Conservation (phyloP, 2,888 invertebrate species). For the Tryphoninae sp. region DNA sequence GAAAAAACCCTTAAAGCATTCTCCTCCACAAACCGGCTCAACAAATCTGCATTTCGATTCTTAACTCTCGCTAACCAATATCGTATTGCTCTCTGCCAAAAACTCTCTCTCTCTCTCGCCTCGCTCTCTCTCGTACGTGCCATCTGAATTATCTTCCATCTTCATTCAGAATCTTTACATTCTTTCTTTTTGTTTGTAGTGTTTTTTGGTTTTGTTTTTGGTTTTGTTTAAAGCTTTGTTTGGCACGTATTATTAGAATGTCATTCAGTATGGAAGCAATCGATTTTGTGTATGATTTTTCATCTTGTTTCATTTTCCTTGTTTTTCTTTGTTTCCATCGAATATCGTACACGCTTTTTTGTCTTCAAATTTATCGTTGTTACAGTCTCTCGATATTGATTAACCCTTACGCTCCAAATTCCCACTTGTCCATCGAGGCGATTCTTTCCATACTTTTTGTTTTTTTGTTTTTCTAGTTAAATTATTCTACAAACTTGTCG, state of each 20-base stretch:
- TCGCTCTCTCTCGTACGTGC: slow-evolving; percentile 5
- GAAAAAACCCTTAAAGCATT: slow-evolving; percentile 66
- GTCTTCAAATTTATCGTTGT: slow-evolving; percentile 33
- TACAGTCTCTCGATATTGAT: slow-evolving; percentile 35
- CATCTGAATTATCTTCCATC: slow-evolving; percentile 12
- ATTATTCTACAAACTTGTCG: slow-evolving; percentile 56
- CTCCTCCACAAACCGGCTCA: slow-evolving; percentile 53
- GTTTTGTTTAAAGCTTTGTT: slow-evolving; percentile 76
- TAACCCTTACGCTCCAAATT: slow-evolving; percentile 21
- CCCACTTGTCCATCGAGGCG: slow-evolving; percentile 26
- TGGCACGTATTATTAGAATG: slow-evolving; percentile 81
- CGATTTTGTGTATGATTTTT: slow-evolving; percentile 71
- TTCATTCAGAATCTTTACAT: slow-evolving; percentile 55
- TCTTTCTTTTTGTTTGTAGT: slow-evolving; percentile 67
- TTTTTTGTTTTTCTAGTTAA: slow-evolving; percentile 57
- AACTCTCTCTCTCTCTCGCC: background rate
- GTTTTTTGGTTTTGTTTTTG: slow-evolving; percentile 67
- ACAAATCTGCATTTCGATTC: slow-evolving; percentile 13
- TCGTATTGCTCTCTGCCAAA: slow-evolving; percentile 31
- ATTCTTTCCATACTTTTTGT: slow-evolving; percentile 38
- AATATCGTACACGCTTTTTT: slow-evolving; percentile 16
- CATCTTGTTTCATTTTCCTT: slow-evolving; percentile 40
- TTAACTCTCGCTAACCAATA: background rate
- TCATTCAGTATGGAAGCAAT: slow-evolving; percentile 78
- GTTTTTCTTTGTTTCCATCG: slow-evolving; percentile 17